Evolutionary conservation across 2,113 vertebrate species (phyloP).

Genomic region (Phaetusa simplex): DNA sequence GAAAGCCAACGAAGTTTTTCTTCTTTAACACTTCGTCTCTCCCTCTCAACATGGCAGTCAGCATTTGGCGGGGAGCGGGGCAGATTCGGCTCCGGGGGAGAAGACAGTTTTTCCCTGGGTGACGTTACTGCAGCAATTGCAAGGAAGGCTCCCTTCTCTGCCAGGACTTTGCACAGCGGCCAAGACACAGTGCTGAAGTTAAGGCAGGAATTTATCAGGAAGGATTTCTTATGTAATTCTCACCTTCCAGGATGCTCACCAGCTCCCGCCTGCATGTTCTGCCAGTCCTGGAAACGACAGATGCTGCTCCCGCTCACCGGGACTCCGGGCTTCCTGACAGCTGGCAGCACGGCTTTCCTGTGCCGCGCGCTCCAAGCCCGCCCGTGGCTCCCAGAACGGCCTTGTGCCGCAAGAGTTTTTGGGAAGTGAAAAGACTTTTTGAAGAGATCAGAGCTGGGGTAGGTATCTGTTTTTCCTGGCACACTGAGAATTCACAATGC

Average conservation of each 20-base stretch:
- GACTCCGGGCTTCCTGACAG: slow-evolving; percentile 31
- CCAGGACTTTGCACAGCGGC: not conserved
- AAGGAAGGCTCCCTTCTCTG: not conserved
- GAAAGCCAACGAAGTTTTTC: not conserved
- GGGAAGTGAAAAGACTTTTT: not conserved
- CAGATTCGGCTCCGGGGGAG: not conserved
- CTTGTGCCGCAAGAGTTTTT: not conserved
- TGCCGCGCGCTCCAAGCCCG: not conserved
- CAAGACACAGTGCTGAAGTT: not conserved
- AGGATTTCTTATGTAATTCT: slow-evolving; percentile 41
- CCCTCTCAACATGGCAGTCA: not conserved
- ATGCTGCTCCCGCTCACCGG: slow-evolving; percentile 18
- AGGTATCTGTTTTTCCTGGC: not conserved
- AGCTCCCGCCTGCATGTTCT: slow-evolving; percentile 32
- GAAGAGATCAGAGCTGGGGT: not conserved
- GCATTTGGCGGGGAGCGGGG: not conserved
- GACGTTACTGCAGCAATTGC: not conserved
- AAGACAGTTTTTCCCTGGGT: not conserved
- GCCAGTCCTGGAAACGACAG: slow-evolving; percentile 1
- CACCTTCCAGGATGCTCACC: slow-evolving; percentile 44
- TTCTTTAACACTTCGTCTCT: not conserved
- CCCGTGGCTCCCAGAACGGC: not conserved
- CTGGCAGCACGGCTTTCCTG: slow-evolving; percentile 28
- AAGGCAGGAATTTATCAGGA: not conserved
- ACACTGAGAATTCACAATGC: not conserved